Conservation (phyloP, 35 echinoderm and acorn worm species). For the Strongylocentrotus purpuratus region DNA sequence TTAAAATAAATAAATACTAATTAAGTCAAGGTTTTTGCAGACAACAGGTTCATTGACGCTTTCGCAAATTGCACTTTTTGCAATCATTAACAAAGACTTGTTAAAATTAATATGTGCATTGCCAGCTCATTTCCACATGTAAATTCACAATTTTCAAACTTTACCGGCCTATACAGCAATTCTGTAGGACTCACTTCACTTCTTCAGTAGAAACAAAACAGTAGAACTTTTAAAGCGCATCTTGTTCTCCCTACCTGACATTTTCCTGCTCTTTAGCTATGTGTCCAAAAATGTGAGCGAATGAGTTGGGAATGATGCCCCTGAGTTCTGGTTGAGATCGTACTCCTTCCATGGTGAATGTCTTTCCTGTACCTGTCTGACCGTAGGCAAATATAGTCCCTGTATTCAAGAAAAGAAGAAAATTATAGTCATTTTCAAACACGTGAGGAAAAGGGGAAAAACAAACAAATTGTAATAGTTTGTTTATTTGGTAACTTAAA, state of each 20-base stretch:
- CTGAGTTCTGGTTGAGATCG: constrained; percentile 81
- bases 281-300: constrained; percentile 94
- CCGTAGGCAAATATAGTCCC: constrained; percentile 99
- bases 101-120: too few relatives aligned
- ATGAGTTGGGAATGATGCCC: constrained; percentile 98
- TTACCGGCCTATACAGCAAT: not conserved
- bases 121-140: too few relatives aligned
- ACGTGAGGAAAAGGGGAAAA: not conserved
- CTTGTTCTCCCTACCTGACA: constrained; percentile 69
- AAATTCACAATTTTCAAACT: not conserved
- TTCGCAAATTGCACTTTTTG: too few relatives aligned
- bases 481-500: not conserved
- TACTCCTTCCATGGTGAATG: constrained; percentile 98
- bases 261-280: constrained; percentile 94
- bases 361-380: constrained; percentile 97
- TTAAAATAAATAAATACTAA: too few relatives aligned
- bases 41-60: too few relatives aligned
- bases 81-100: too few relatives aligned
- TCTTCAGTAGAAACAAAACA: not conserved
- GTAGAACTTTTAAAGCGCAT: not conserved
- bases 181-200: not conserved
- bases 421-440: not conserved
- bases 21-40: too few relatives aligned
- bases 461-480: not conserved
- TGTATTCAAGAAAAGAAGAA: constrained; percentile 18